phyloP scores from a whole-genome alignment of 2,113 vertebrate species.

The Mesoclemmys tuberculata region DNA sequence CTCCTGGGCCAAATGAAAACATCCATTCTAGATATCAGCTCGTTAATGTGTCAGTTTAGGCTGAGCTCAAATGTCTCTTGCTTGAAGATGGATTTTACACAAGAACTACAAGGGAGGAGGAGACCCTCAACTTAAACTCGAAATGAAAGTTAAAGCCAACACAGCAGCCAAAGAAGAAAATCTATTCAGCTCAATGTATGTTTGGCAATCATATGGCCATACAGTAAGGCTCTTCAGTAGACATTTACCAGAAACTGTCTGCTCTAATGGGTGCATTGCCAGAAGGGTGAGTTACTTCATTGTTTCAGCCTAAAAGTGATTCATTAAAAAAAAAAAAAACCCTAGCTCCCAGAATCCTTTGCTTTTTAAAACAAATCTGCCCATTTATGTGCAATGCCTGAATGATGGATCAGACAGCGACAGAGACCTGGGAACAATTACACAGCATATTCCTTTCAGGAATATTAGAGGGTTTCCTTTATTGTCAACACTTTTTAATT shows the following conservation, averaged over 20 bases:
- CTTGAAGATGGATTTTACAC: not conserved
- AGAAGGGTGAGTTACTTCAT: not conserved
- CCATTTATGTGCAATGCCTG: fast-evolving
- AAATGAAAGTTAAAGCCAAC: not conserved
- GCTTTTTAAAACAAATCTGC: not conserved
- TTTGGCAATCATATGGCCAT: not conserved
- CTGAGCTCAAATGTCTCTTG: not conserved
- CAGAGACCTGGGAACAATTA: not conserved
- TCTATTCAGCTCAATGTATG: not conserved
- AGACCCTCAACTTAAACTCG: not conserved
- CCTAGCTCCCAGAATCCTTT: not conserved
- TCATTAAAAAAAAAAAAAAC: not conserved
- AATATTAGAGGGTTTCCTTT: not conserved
- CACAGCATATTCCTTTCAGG: not conserved
- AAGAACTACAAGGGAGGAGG: fast-evolving
- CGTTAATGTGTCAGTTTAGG: fast-evolving
- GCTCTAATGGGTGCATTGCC: not conserved
- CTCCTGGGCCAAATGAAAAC: not conserved
- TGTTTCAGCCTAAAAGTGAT: not conserved
- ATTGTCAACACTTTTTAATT: not conserved
- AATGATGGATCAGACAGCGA: not conserved
- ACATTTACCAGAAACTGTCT: not conserved
- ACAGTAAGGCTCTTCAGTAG: not conserved
- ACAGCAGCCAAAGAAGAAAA: not conserved
- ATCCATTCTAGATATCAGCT: fast-evolving